phyloP scores from a whole-genome alignment of 2,888 invertebrate genomes.

The Morpho helenor region DNA sequence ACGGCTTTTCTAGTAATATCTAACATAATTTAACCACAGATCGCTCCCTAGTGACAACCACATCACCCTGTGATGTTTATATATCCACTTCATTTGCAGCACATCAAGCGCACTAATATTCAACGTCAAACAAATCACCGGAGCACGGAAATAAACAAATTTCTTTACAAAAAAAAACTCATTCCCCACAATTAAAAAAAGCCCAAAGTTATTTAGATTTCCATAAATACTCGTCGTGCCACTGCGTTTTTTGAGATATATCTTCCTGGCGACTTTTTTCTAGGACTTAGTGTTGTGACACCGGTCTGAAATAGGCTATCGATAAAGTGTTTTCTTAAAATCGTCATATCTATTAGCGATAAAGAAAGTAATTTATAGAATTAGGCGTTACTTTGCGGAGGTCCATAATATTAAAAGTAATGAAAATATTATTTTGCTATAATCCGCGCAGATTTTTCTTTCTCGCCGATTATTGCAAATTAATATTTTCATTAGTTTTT shows the following conservation, averaged over 20 bases:
- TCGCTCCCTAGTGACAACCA: constrained; percentile 38
- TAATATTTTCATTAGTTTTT: too few species aligned
- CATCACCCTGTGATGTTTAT: constrained; percentile 33
- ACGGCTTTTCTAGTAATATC: too few species aligned
- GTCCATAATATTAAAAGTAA: too few species aligned
- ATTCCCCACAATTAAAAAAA: constrained; percentile 73
- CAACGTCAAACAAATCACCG: constrained; percentile 69
- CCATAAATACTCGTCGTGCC: constrained; percentile 70
- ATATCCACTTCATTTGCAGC: constrained; percentile 50
- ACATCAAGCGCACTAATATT: constrained; percentile 45
- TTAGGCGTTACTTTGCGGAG: too few species aligned
- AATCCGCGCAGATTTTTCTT: too few species aligned
- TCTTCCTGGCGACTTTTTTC: constrained; percentile 66
- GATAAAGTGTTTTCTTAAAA: not conserved
- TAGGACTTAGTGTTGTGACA: constrained; percentile 26
- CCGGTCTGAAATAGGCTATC: constrained; percentile 2
- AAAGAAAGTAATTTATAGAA: too few species aligned
- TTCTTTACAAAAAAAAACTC: constrained; percentile 59
- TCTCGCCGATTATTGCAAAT: too few species aligned
- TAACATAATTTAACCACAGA: constrained; percentile 27
- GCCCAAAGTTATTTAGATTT: constrained; percentile 69
- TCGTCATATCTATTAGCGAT: too few species aligned
- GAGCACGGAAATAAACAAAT: constrained; percentile 68
- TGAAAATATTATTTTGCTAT: too few species aligned
- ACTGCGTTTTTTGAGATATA: constrained; percentile 66